Conservation (phyloP, 2,113 vertebrate genomes). For the Pycnonotus jocosus region DNA sequence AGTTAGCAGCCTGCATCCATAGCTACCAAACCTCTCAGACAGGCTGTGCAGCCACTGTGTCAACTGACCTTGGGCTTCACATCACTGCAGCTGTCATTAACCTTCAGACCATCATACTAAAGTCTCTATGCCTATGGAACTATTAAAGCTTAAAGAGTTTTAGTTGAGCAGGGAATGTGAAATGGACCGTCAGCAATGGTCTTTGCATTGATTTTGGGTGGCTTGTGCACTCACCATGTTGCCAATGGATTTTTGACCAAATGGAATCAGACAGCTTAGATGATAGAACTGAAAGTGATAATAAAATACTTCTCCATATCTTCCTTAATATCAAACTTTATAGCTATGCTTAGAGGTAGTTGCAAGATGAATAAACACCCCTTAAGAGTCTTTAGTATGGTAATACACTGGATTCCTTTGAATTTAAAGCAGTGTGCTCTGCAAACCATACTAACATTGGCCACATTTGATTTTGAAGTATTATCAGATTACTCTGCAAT, state of each 20-base stretch:
- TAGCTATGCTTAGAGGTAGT: neutral
- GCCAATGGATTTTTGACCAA: neutral
- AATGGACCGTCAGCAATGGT: neutral
- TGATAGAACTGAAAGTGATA: conserved; percentile 7
- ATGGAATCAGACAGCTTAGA: conserved; percentile 1
- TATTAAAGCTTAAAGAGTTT: neutral
- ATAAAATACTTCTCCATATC: conserved; percentile 43
- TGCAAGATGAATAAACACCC: conserved; percentile 33
- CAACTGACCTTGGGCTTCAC: neutral
- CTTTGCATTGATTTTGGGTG: neutral
- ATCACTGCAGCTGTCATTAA: neutral
- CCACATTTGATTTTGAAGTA: neutral
- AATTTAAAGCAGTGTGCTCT: neutral
- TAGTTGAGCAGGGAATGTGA: neutral
- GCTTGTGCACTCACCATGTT: neutral
- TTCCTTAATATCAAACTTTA: conserved; percentile 20
- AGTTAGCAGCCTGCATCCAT: neutral
- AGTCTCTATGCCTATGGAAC: neutral
- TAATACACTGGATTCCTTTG: neutral
- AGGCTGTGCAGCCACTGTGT: neutral
- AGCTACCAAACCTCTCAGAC: neutral
- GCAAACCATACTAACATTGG: neutral
- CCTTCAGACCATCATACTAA: neutral
- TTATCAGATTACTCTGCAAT: neutral
- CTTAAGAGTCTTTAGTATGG: neutral